Evolutionary conservation across 2,797 vertebrate species (phyloP).

Genomic region (Crenuchus spilurus): DNA sequence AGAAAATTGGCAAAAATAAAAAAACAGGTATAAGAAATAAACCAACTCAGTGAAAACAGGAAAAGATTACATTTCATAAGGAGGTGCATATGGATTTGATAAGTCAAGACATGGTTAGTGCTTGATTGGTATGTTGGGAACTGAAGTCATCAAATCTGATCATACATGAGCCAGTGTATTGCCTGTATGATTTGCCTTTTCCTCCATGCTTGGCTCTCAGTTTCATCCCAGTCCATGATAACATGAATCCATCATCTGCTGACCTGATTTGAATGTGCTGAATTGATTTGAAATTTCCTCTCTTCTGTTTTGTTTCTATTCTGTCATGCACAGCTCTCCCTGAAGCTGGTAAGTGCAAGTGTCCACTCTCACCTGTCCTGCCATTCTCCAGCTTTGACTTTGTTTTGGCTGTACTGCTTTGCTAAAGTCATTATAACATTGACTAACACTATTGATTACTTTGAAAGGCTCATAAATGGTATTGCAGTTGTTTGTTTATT

Average conservation of each 20-base stretch:
- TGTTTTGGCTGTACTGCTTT: background rate
- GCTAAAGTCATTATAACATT: background rate
- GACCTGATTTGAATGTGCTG: background rate
- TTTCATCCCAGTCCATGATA: background rate
- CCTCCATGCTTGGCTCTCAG: constrained; percentile 4
- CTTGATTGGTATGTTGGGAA: background rate
- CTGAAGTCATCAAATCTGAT: background rate
- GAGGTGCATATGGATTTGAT: background rate
- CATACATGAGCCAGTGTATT: background rate
- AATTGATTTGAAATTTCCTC: constrained; percentile 34
- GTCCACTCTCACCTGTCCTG: constrained; percentile 8
- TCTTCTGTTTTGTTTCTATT: constrained; percentile 64
- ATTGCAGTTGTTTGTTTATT: background rate
- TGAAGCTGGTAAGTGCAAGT: constrained; percentile 92
- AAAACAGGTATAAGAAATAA: too few species aligned
- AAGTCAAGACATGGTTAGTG: background rate
- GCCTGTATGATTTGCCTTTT: constrained; percentile 1
- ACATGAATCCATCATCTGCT: constrained; percentile 12
- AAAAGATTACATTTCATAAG: background rate
- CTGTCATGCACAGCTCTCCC: constrained; percentile 87
- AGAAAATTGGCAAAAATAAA: too few species aligned
- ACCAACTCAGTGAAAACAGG: background rate
- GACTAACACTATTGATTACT: background rate
- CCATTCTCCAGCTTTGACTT: constrained; percentile 29
- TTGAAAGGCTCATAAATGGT: background rate